These are phyloP conservation scores for Drosophila silvestris DNA, from an alignment of 2,888 invertebrate genomes.

Conservation along the genomic window DNA sequence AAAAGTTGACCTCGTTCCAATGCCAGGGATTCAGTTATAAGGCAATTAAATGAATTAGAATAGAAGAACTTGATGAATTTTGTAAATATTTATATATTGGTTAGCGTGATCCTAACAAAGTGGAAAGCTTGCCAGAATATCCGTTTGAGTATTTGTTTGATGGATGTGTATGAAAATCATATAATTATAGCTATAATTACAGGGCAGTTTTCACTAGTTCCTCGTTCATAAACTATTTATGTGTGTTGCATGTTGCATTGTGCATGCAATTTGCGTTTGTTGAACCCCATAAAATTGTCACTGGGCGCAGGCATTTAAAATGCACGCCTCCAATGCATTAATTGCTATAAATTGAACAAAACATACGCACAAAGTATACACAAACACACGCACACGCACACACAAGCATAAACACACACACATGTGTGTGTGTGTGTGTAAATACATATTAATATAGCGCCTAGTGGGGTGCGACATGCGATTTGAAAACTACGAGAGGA, in stretches of 20 bases:
- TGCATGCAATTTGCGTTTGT: slow-evolving; percentile 56
- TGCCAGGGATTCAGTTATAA: slow-evolving; percentile 4
- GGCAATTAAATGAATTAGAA: background rate
- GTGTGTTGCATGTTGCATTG: slow-evolving; percentile 15
- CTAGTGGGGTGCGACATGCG: slow-evolving; percentile 52
- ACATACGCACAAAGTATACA: slow-evolving; percentile 7
- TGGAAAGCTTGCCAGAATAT: background rate
- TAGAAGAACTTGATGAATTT: background rate
- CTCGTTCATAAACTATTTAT: slow-evolving; percentile 9
- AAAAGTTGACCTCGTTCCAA: slow-evolving; percentile 33
- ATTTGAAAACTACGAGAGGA: slow-evolving; percentile 19
- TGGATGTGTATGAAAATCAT: background rate
- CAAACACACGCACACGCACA: slow-evolving; percentile 1
- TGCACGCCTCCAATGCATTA: slow-evolving; percentile 59
- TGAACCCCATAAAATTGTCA: slow-evolving; percentile 60
- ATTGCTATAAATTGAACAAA: slow-evolving; percentile 59
- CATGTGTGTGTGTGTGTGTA: background rate
- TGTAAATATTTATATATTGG: background rate
- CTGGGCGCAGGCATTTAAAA: slow-evolving; percentile 52
- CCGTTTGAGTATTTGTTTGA: background rate
- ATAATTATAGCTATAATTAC: background rate
- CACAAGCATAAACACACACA: background rate
- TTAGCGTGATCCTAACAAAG: background rate
- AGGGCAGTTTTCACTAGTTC: background rate
- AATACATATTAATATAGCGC: slow-evolving; percentile 3